Conservation (phyloP, 2,797 vertebrate genomes). For the Sebastes taczanowskii region DNA sequence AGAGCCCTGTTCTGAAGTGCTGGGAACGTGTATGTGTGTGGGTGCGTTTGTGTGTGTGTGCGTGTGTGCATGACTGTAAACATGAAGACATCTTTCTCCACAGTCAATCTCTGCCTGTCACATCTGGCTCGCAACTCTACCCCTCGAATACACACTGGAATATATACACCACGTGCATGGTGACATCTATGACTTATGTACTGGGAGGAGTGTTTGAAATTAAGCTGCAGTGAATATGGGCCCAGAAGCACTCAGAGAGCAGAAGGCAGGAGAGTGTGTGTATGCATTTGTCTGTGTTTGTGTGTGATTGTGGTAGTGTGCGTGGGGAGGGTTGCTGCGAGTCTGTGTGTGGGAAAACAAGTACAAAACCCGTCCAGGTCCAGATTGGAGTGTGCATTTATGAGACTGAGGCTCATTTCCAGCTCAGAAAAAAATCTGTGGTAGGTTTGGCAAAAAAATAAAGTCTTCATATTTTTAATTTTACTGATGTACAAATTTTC, state of each 20-base stretch:
- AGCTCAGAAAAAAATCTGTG: not conserved
- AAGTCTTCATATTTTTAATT: not conserved
- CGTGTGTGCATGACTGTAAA: conserved; percentile 63
- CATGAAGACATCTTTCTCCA: conserved; percentile 79
- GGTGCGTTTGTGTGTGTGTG: conserved; percentile 1
- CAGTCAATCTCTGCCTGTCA: conserved; percentile 85
- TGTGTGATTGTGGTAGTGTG: not conserved
- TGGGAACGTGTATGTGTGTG: conserved; percentile 3
- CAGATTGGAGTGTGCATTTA: not conserved
- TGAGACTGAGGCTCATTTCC: not conserved
- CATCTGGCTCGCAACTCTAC: conserved; percentile 87
- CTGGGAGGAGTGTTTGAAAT: conserved; percentile 76
- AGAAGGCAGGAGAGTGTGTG: conserved; percentile 5
- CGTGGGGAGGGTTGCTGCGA: conserved; percentile 5
- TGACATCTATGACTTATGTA: conserved; percentile 79
- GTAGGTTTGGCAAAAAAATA: not conserved
- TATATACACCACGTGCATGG: conserved; percentile 70
- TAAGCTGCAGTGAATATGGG: conserved; percentile 75
- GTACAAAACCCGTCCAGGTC: not conserved
- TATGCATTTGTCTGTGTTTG: conserved; percentile 9
- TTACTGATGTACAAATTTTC: not conserved
- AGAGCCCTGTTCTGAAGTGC: conserved; percentile 82
- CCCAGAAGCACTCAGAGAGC: conserved; percentile 52
- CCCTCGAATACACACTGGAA: conserved; percentile 82
- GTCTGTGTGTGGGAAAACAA: conserved; percentile 29